Conservation (phyloP, 1,140 invertebrate species). For the Nixonia krombeini region DNA sequence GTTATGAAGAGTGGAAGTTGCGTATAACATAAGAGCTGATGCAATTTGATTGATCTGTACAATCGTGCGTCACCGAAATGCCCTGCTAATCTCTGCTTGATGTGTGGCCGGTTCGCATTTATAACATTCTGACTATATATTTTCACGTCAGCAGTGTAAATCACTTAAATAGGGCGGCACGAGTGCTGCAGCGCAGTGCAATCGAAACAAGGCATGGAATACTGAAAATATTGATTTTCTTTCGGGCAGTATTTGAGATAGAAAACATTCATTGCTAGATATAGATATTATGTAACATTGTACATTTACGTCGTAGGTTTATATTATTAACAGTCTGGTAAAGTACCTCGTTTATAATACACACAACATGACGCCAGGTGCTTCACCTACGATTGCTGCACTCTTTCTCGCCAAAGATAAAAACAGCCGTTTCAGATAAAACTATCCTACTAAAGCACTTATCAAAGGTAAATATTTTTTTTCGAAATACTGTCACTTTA, state of each 20-base stretch:
- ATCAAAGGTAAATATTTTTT: no score
- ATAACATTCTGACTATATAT: constrained; percentile 22
- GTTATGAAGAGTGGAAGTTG: no score
- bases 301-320: constrained; percentile 9
- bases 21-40: no score
- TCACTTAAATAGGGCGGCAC: constrained; percentile 35
- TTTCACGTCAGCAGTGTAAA: constrained; percentile 40
- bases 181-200: constrained; percentile 22
- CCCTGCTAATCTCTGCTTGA: no score
- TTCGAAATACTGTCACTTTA: no score
- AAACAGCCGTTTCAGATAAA: no score
- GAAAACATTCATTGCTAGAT: constrained; percentile 38
- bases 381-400: constrained; percentile 32
- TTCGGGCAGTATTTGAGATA: constrained; percentile 32
- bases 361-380: constrained; percentile 13
- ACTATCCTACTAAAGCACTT: no score
- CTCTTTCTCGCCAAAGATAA: constrained; percentile 26
- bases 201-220: constrained; percentile 37
- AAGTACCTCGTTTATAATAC: constrained; percentile 18
- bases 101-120: constrained; percentile 16
- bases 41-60: no score
- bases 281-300: constrained; percentile 33
- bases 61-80: no score
- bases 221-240: constrained; percentile 43
- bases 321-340: constrained; percentile 25